These are phyloP conservation scores for Drosophila acutilabella DNA, from an alignment of 2,888 invertebrate genomes.

Conservation along the genomic window DNA sequence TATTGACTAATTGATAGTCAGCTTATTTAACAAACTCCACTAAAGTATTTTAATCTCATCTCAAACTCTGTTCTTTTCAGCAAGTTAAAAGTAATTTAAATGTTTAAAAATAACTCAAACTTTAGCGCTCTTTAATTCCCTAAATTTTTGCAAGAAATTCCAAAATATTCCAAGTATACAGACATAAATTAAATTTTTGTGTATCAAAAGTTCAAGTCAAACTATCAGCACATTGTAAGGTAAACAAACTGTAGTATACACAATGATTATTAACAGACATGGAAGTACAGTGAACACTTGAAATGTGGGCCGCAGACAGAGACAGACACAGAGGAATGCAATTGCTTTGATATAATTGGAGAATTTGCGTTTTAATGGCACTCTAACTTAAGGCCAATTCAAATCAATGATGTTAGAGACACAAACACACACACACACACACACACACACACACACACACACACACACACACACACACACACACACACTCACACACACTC, in stretches of 20 bases:
- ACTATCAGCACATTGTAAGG: not conserved
- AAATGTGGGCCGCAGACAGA: slow-evolving; percentile 17
- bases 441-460: not conserved
- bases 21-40: too few relatives aligned
- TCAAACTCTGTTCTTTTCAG: too few relatives aligned
- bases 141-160: not conserved
- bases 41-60: too few relatives aligned
- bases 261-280: slow-evolving; percentile 9
- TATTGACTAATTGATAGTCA: too few relatives aligned
- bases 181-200: not conserved
- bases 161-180: not conserved
- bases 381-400: slow-evolving; percentile 31
- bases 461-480: slow-evolving; percentile 7
- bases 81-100: too few relatives aligned
- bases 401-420: slow-evolving; percentile 33
- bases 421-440: slow-evolving; percentile 6
- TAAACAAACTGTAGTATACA: slow-evolving; percentile 13
- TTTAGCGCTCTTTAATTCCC: too few relatives aligned
- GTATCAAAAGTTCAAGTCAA: not conserved
- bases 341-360: slow-evolving; percentile 10
- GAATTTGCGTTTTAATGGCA: slow-evolving; percentile 20
- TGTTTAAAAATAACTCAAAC: too few relatives aligned
- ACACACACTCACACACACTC: not conserved
- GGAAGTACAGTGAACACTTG: slow-evolving; percentile 13
- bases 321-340: not conserved